These are phyloP conservation scores for Excalfactoria chinensis DNA, from an alignment of 2,113 vertebrate genomes.

Conservation along the genomic window DNA sequence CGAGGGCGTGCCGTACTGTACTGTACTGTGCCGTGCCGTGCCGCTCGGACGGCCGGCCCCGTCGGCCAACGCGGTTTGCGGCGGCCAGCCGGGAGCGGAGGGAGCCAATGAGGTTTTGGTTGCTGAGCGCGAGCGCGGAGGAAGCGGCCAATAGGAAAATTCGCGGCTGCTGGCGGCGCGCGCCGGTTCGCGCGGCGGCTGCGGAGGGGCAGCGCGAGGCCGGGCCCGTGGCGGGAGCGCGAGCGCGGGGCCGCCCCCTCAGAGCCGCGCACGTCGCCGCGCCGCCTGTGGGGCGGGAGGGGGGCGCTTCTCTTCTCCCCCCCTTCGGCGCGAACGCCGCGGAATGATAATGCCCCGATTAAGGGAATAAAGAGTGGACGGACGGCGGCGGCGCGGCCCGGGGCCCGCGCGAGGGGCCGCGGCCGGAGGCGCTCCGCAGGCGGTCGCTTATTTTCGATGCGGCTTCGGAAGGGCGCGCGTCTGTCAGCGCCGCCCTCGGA, in stretches of 20 bases:
- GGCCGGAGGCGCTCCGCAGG: not conserved
- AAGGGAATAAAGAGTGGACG: not conserved
- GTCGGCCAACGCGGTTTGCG: not conserved
- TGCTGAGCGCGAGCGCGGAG: not conserved
- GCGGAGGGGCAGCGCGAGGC: not conserved
- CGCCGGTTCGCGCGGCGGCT: not conserved
- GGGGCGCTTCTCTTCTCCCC: not conserved
- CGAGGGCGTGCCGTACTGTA: too few relatives aligned
- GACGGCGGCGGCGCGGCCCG: accelerated
- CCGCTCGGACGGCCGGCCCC: not conserved
- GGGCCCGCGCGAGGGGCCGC: not conserved
- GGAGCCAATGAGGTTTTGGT: not conserved
- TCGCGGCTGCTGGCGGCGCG: not conserved
- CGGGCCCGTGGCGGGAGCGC: not conserved
- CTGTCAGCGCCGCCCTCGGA: not conserved
- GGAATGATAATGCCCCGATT: not conserved
- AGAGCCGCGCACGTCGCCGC: too few relatives aligned
- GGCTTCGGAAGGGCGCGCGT: not conserved
- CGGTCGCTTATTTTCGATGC: accelerated
- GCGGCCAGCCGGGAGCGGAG: not conserved
- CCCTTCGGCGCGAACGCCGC: not conserved
- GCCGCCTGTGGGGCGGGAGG: not conserved
- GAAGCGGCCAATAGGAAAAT: not conserved
- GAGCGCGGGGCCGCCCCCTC: not conserved
- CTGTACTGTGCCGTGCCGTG: too few relatives aligned